These are phyloP conservation scores for Blastobasis lacticolella DNA, from an alignment of 2,888 invertebrate species.

Conservation along the genomic window DNA sequence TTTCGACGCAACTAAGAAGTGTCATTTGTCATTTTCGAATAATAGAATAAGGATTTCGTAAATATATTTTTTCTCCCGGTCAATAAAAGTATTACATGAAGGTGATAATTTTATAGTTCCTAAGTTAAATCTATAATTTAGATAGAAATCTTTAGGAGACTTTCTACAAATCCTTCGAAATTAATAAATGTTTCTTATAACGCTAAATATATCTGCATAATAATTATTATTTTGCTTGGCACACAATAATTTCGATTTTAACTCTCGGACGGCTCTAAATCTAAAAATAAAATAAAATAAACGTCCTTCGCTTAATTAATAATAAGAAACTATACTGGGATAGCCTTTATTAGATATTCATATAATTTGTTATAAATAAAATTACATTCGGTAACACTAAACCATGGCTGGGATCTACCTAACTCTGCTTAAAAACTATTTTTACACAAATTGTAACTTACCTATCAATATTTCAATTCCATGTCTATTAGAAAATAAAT, in stretches of 20 bases:
- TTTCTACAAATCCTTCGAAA: slow-evolving; percentile 6
- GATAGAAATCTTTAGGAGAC: too few species aligned
- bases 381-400: too few species aligned
- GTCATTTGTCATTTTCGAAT: slow-evolving; percentile 8
- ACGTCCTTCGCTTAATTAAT: too few species aligned
- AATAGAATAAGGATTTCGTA: slow-evolving; percentile 3
- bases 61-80: slow-evolving; percentile 11
- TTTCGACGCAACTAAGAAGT: slow-evolving; percentile 31
- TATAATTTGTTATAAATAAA: too few species aligned
- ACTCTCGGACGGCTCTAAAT: slow-evolving; percentile 56
- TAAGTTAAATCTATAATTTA: too few species aligned
- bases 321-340: too few species aligned
- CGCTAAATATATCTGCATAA: too few species aligned
- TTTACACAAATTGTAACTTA: neutral
- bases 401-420: neutral
- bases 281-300: slow-evolving; percentile 19
- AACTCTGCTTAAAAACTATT: neutral
- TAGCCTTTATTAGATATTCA: too few species aligned
- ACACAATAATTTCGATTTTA: slow-evolving; percentile 48
- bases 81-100: too few species aligned
- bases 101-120: too few species aligned
- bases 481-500: slow-evolving; percentile 3
- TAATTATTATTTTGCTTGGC: slow-evolving; percentile 37
- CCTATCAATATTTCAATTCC: slow-evolving; percentile 10
- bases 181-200: too few species aligned